Conservation (phyloP, 2,113 vertebrate genomes). For the Typhlomys cinereus region DNA sequence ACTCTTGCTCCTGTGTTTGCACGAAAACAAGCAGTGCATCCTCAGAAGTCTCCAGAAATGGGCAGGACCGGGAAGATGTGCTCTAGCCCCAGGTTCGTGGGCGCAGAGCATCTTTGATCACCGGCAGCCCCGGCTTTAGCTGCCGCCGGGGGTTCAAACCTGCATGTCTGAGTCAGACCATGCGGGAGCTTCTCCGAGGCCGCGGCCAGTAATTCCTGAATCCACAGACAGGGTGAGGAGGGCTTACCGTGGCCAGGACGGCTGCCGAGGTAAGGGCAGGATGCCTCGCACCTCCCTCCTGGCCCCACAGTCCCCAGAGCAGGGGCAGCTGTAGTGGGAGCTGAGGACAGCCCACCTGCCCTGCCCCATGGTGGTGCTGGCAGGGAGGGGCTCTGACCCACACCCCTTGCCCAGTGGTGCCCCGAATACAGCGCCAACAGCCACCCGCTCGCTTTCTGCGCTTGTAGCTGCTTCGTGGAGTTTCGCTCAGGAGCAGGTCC, state of each 20-base stretch:
- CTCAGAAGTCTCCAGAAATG: background rate
- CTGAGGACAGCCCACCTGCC: no score
- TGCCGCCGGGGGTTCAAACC: background rate
- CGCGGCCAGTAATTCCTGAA: background rate
- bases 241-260: background rate
- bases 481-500: background rate
- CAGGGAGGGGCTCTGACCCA: no score
- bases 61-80: background rate
- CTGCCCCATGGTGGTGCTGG: background rate
- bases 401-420: background rate
- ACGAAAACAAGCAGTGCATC: no score
- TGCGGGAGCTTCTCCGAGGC: background rate
- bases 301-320: background rate
- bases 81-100: background rate
- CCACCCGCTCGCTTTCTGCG: background rate
- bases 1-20: no score
- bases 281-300: no score
- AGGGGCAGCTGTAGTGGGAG: background rate
- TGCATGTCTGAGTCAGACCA: background rate
- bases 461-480: background rate
- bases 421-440: background rate
- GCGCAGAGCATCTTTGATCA: background rate
- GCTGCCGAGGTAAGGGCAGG: background rate
- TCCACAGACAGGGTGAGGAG: background rate
- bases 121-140: background rate